Evolutionary conservation across 2,888 invertebrate species (phyloP).

Genomic region (Temnothorax ravouxi): DNA sequence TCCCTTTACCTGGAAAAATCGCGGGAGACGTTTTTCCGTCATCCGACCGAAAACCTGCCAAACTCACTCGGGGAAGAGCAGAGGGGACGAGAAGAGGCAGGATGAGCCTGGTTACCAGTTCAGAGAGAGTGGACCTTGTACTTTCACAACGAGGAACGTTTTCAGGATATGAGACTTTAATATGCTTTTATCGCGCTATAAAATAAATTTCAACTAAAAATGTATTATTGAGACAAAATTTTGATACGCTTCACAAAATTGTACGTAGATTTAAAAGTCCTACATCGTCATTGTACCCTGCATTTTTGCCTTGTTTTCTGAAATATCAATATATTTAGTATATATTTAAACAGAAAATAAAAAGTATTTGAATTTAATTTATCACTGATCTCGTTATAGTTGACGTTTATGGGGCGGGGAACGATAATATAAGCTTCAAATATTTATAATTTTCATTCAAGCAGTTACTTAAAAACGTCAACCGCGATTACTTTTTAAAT

Average conservation of each 20-base stretch:
- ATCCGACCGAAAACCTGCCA: constrained; percentile 9
- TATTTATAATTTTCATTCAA: not conserved
- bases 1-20: constrained; percentile 47
- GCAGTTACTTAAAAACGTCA: constrained; percentile 53
- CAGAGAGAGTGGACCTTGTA: not conserved
- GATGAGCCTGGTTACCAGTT: not conserved
- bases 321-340: not conserved
- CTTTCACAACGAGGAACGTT: constrained; percentile 15
- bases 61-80: not conserved
- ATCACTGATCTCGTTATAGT: not conserved
- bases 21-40: constrained; percentile 34
- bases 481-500: constrained; percentile 59
- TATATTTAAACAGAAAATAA: not conserved
- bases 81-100: not conserved
- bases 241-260: constrained; percentile 15
- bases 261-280: constrained; percentile 6
- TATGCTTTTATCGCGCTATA: constrained; percentile 5
- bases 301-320: not conserved
- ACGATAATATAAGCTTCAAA: not conserved
- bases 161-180: constrained; percentile 25
- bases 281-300: not conserved
- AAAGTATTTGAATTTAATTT: not conserved
- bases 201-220: constrained; percentile 25
- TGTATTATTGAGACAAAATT: constrained; percentile 35
- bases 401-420: not conserved